Base-by-base conservation (phyloP, 2,888 invertebrate genomes). In the Philaethria dido region DNA sequence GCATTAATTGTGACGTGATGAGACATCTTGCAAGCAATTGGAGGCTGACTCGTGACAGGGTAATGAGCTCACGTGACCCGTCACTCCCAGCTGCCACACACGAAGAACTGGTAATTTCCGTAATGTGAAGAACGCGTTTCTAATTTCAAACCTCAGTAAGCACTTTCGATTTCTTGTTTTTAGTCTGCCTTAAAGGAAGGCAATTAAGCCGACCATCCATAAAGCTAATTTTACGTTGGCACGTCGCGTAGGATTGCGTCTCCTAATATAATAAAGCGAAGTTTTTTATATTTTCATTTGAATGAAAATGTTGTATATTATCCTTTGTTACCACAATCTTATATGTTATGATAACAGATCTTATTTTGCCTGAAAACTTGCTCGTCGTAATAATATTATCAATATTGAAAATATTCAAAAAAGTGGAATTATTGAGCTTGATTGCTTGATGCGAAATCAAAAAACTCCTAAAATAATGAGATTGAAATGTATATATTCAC, bases 91-190 rank as follows among this genome's bases (percentile, higher is more conserved):
- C 63, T 57, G 62, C 73, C 78, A 73, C 74, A 73, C 69, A 71
- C 77, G 78, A 79, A 83, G 83, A 83, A 81, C 85, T 86, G 80
- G 86, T 88, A 88, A 90, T 89, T 90, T 90, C 87, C 89, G 87
- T 83, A 77, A 77, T 74, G 84, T 85, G 88, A 88, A 83, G 86
- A 86, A 86, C 85, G 84, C 85, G 85, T 83, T 88, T 88, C 87
- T 88, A 89, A 89, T 91, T 90, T 89, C 86, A 89, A 82, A 88
- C 86, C 82, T 86, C 86, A 85, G 83, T 88, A 85, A 85, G 79
- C 87, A 84, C 83, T 86, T 86, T 84, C 81, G 78, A 84, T 83
- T 81, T 80, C 42, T 79, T 85, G 80, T 84, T 86, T 84, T 86
- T 74, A 60, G 45, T 18, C 71, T 78, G 77, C 78, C 77, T 69